Percentiles rank a stretch among this genome's conserved stretches.
Evolutionary conservation across 2,888 invertebrate species (phyloP).

Genomic region (Cataglyphis cursor): DNA sequence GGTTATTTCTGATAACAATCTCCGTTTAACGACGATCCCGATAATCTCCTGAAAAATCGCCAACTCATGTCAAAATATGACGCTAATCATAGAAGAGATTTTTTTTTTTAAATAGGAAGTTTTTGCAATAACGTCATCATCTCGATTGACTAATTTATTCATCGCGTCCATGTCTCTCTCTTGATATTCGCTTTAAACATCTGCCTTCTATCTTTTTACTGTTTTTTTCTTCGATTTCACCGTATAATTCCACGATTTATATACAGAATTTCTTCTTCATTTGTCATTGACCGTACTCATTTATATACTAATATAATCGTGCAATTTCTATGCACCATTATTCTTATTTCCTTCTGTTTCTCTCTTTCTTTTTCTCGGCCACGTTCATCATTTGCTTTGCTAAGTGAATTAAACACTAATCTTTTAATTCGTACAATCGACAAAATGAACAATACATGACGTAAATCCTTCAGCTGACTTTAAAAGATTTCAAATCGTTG

Average conservation of each 20-base stretch:
- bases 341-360: not conserved
- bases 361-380: constrained; percentile 3
- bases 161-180: not conserved
- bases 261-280: not conserved
- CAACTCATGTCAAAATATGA: not conserved
- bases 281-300: constrained; percentile 14
- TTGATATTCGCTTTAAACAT: constrained; percentile 11
- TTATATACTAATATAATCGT: constrained; percentile 30
- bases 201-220: constrained; percentile 9
- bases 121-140: not conserved
- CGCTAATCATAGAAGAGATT: not conserved
- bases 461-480: constrained; percentile 5
- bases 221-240: not conserved
- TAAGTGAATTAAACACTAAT: constrained; percentile 47
- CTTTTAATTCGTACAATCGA: constrained; percentile 30
- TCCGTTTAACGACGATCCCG: not conserved
- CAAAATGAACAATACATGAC: constrained; percentile 38
- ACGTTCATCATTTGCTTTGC: constrained; percentile 33
- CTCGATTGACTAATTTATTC: constrained; percentile 46
- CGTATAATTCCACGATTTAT: not conserved
- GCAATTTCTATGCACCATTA: constrained; percentile 15
- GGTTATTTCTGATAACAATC: not conserved
- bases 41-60: constrained; percentile 13
- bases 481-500: constrained; percentile 12
- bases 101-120: not conserved